A percentile compares a stretch with the other conserved stretches of the same genome.
Conservation (phyloP, 2,113 vertebrate genomes). For the Corythornis cristatus region DNA sequence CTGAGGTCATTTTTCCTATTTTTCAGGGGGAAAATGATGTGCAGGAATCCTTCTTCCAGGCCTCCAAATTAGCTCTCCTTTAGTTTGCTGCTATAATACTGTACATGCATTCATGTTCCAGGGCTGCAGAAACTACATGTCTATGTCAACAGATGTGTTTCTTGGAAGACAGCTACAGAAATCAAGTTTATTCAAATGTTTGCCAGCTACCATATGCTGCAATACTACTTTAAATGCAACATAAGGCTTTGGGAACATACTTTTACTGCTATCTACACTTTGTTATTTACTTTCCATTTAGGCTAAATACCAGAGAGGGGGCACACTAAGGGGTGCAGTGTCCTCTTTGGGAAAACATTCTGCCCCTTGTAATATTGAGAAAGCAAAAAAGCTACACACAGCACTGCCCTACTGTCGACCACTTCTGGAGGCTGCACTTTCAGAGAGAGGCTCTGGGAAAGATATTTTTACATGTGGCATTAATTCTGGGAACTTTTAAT, state of each 20-base stretch:
- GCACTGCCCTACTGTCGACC: background rate
- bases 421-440: background rate
- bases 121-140: slow-evolving; percentile 50
- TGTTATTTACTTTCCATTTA: slow-evolving; percentile 70
- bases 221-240: slow-evolving; percentile 62
- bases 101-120: slow-evolving; percentile 12
- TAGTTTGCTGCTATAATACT: background rate
- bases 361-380: slow-evolving; percentile 43
- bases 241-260: slow-evolving; percentile 47
- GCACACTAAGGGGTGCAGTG: slow-evolving; percentile 38
- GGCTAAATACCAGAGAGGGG: slow-evolving; percentile 66
- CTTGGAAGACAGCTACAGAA: slow-evolving; percentile 67
- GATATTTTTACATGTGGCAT: slow-evolving; percentile 49
- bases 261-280: slow-evolving; percentile 65
- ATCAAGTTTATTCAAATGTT: slow-evolving; percentile 64
- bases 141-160: slow-evolving; percentile 68
- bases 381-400: slow-evolving; percentile 34
- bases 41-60: background rate
- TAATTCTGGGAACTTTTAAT: slow-evolving; percentile 61
- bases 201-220: slow-evolving; percentile 62
- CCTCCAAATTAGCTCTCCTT: background rate
- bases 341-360: slow-evolving; percentile 54
- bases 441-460: slow-evolving; percentile 17
- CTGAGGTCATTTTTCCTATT: background rate
- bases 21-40: background rate